phyloP scores from a whole-genome alignment of 2,797 vertebrate genomes.

The Momotus momota region DNA sequence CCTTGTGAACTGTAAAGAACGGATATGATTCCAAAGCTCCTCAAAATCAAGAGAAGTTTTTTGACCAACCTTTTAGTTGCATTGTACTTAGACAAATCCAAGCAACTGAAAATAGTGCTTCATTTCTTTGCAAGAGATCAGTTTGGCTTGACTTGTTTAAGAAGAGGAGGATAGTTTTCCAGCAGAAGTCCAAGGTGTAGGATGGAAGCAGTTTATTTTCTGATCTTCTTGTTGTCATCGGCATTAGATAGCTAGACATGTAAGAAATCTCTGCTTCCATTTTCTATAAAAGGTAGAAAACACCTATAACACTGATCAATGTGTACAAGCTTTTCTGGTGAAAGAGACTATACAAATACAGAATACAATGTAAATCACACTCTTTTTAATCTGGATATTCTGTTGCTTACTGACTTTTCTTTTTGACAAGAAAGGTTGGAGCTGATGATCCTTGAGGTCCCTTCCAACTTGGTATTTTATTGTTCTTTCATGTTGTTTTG shows the following conservation, averaged over 20 bases:
- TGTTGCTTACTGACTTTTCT: neutral
- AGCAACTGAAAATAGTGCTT: neutral
- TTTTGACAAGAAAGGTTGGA: neutral
- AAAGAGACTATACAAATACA: neutral
- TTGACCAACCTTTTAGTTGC: neutral
- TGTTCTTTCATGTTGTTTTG: neutral
- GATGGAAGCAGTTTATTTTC: neutral
- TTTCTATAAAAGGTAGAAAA: neutral
- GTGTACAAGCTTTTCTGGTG: neutral
- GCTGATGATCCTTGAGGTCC: neutral
- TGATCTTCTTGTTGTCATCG: neutral
- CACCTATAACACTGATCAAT: neutral
- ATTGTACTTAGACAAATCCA: neutral
- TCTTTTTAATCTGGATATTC: neutral
- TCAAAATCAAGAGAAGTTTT: neutral
- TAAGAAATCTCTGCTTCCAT: neutral
- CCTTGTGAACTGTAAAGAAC: neutral
- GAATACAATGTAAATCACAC: neutral
- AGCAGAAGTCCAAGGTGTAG: neutral
- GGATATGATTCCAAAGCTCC: neutral
- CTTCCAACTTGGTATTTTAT: neutral
- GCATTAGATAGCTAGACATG: neutral
- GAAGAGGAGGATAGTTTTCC: neutral
- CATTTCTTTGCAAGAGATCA: neutral
- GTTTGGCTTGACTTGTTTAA: neutral